Base-by-base conservation (phyloP, 2,888 invertebrate genomes). In the Eupithecia abbreviata region DNA sequence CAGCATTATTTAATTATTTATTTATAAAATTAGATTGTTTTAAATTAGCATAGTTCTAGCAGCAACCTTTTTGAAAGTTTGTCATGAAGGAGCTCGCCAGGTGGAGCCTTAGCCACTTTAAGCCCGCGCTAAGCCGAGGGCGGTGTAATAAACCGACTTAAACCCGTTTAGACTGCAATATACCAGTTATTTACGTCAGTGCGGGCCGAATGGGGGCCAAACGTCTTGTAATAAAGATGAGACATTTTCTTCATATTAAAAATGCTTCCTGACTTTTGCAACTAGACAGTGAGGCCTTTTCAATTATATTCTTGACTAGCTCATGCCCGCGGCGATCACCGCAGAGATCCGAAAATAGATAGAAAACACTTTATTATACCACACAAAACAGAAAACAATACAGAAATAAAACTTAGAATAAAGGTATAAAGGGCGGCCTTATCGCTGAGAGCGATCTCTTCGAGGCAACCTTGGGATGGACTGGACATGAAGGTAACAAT, bases 201-300 rank as follows among this genome's bases (percentile, higher is more conserved):
- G 72, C 68, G 55, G 73, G 67, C 67, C 13, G 69, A 69, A 77
- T 74, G 77, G 77, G 77, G 77, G 74, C 69, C 45, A 77, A 74
- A 74, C 71, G 77, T 74, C 72, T 69, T 69, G 70, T 76, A 76
- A 72, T 76, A 76, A 72, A 72, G 69, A 62, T 73, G 69, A 58
- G 72, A 62, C 69, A 72, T 58, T 43, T 72, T 41, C 65, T 43
- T 45, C n/a, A 43, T 12, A 18, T 73, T 62, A 62, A 62, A 62
- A 62, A 62, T 62, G 2, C 62, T 62, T 62, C 62, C 62, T 62
- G 30, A 62, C 62, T 30, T 62, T 62, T 62, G 30, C 30, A 12
- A 30, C 9, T 18, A 58, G 55, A 18, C 58, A 18, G n/a, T 5
- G 5, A 58, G 51, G n/a, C 58, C 3, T 58, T n/a, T 58, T 18